A percentile compares a stretch with the other conserved stretches of the same genome.
Evolutionary conservation across 2,797 vertebrate genomes (phyloP).

Genomic region (Anomalospiza imberbis): DNA sequence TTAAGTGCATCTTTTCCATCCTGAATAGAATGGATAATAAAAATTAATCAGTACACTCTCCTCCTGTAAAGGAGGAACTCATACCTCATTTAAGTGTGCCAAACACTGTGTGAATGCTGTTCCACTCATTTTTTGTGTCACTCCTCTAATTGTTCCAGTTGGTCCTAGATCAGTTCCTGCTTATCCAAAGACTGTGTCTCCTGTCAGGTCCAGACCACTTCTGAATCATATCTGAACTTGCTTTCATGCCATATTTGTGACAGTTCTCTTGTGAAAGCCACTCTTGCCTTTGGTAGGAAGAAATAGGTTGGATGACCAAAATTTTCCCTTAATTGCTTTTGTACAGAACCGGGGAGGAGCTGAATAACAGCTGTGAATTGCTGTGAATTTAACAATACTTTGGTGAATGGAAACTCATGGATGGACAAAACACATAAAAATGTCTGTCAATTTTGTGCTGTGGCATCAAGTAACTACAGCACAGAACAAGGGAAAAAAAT

Average conservation of each 20-base stretch:
- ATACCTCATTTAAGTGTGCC: not conserved
- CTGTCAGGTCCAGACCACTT: not conserved
- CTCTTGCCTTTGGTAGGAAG: not conserved
- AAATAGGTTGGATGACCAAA: not conserved
- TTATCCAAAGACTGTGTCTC: not conserved
- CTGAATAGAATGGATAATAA: not conserved
- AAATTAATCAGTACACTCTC: not conserved
- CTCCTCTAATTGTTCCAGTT: not conserved
- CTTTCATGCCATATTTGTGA: not conserved
- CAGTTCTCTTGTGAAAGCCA: not conserved
- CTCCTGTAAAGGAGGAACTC: not conserved
- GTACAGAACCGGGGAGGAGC: not conserved
- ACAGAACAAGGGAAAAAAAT: not conserved
- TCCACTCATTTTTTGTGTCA: not conserved
- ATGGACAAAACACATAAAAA: not conserved
- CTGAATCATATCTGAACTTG: not conserved
- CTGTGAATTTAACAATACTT: not conserved
- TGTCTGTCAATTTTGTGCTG: not conserved
- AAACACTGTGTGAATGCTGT: not conserved
- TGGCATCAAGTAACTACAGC: not conserved
- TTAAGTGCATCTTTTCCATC: constrained; percentile 9
- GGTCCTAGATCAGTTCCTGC: not conserved
- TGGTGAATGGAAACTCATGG: not conserved
- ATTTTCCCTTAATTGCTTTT: not conserved
- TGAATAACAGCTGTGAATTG: not conserved